These are phyloP conservation scores for Camponotus vicinus DNA, from an alignment of 1,140 invertebrate genomes.

Conservation along the genomic window DNA sequence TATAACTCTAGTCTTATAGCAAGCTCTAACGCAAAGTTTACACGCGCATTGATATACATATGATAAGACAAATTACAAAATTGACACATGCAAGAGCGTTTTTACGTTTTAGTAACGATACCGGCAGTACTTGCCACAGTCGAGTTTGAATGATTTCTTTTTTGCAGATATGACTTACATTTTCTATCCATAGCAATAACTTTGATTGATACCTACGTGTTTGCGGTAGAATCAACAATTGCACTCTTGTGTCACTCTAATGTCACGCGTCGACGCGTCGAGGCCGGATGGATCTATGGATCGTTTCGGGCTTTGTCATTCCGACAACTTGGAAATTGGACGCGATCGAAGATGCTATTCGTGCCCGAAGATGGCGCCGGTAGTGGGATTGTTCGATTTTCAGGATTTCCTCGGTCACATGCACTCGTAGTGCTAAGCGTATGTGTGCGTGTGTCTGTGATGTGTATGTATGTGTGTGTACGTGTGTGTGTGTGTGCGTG, in stretches of 20 bases:
- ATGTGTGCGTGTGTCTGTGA: not conserved
- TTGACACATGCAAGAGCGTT: not conserved
- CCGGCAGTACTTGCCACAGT: not conserved
- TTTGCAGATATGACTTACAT: not conserved
- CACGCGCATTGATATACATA: too few species aligned
- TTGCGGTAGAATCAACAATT: not conserved
- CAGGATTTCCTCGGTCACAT: conserved; percentile 63
- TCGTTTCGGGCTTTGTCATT: not conserved
- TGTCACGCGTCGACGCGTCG: not conserved
- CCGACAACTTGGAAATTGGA: not conserved
- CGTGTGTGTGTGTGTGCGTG: not conserved
- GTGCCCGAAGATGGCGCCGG: conserved; percentile 69
- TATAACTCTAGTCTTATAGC: too few species aligned
- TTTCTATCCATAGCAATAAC: not conserved
- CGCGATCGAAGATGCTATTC: conserved; percentile 12
- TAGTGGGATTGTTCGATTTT: conserved; percentile 72
- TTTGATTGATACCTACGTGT: not conserved
- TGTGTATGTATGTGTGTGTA: not conserved
- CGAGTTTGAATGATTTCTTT: not conserved
- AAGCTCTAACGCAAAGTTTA: too few species aligned
- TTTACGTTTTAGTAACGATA: not conserved
- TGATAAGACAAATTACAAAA: too few species aligned
- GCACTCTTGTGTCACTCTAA: not conserved
- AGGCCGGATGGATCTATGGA: not conserved
- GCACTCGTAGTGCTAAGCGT: not conserved